These are phyloP conservation scores for Tachuris rubrigastra DNA, from an alignment of 2,113 vertebrate genomes.

Conservation along the genomic window DNA sequence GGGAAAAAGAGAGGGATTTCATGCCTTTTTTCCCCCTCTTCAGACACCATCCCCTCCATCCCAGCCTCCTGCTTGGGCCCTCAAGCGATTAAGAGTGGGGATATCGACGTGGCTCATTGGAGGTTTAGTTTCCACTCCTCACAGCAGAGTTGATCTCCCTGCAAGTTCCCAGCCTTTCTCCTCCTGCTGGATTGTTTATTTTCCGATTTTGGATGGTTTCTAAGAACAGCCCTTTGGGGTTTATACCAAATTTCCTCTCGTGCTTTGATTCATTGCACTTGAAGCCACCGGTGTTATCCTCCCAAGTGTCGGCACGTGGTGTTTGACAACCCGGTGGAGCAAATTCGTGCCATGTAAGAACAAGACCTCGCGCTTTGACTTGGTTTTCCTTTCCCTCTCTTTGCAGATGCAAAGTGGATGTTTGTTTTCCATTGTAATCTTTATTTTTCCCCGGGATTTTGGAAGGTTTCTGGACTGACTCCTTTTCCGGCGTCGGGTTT, in stretches of 20 bases:
- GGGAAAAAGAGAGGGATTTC: not conserved
- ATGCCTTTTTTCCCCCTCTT: not conserved
- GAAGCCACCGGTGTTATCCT: not conserved
- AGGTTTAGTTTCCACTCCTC: conserved; percentile 38
- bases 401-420: not conserved
- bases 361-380: not conserved
- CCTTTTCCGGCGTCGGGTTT: not conserved
- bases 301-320: conserved; percentile 29
- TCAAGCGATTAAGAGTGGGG: conserved; percentile 17
- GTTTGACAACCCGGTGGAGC: conserved; percentile 23
- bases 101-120: not conserved
- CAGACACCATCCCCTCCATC: not conserved
- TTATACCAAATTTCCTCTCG: not conserved
- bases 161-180: not conserved
- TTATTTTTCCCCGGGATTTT: not conserved
- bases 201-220: conserved; percentile 35
- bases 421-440: conserved; percentile 18
- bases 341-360: conserved; percentile 55
- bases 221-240: conserved; percentile 39
- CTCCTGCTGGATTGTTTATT: conserved; percentile 48
- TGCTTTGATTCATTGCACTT: conserved; percentile 55
- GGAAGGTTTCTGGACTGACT: not conserved
- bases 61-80: not conserved
- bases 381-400: not conserved
- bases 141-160: conserved; percentile 21